A percentile compares a stretch with the other conserved stretches of the same genome.
Evolutionary conservation across 2,113 vertebrate species (phyloP).

Genomic region (Hippopotamus amphibius): DNA sequence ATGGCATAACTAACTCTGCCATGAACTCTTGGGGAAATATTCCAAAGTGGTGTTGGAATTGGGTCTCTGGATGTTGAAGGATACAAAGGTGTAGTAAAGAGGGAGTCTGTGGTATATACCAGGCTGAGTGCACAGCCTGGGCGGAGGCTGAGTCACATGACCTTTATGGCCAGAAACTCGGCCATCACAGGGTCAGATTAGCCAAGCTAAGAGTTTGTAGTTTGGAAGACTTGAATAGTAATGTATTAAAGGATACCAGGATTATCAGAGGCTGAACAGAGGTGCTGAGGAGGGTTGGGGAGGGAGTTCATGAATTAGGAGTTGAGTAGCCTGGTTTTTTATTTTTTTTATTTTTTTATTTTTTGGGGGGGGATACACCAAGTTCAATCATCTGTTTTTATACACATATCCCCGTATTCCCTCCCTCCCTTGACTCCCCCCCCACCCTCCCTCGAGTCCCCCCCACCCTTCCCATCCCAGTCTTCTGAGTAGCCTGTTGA

Average conservation of each 20-base stretch:
- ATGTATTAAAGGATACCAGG: neutral
- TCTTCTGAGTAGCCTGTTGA: neutral
- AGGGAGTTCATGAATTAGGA: neutral
- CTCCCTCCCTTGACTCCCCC: too few relatives aligned
- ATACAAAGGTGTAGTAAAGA: neutral
- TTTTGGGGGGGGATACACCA: too few relatives aligned
- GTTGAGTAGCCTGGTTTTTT: too few relatives aligned
- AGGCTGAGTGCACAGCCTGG: too few relatives aligned
- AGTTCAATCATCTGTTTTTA: too few relatives aligned
- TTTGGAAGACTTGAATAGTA: neutral
- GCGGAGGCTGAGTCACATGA: neutral
- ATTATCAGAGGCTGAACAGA: neutral
- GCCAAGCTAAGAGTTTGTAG: neutral
- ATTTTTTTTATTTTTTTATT: too few relatives aligned
- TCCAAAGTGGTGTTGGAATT: neutral
- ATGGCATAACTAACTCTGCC: neutral
- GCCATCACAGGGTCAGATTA: neutral
- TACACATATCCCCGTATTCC: too few relatives aligned
- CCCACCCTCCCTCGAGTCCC: too few relatives aligned
- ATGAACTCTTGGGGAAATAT: neutral
- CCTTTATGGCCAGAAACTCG: neutral
- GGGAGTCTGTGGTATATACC: rapidly evolving
- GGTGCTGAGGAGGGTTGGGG: neutral
- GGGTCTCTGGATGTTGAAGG: neutral
- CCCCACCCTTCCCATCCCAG: too few relatives aligned